These are phyloP conservation scores for Drosophila arizonae DNA, from an alignment of 1,140 invertebrate species.

Conservation along the genomic window DNA sequence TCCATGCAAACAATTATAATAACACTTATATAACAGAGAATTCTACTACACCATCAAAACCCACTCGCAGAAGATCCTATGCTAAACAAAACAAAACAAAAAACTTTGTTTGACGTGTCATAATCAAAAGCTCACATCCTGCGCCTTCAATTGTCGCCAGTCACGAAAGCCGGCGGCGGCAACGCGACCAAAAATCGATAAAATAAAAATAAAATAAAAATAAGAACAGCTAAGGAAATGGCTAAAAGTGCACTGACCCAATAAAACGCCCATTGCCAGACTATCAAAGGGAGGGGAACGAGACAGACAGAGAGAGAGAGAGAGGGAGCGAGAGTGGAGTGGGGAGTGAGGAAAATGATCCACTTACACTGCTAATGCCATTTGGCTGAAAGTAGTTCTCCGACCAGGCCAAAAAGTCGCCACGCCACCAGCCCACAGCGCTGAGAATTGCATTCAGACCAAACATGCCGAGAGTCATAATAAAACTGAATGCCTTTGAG, in stretches of 20 bases:
- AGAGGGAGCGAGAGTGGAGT: not conserved
- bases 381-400: conserved; percentile 75
- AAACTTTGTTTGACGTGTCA: conserved; percentile 58
- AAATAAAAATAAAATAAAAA: conserved; percentile 16
- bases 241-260: conserved; percentile 71
- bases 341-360: not conserved
- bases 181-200: conserved; percentile 60
- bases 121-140: conserved; percentile 78
- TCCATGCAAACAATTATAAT: not conserved
- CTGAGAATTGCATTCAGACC: conserved; percentile 71
- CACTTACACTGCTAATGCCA: conserved; percentile 79
- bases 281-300: not conserved
- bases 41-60: not conserved
- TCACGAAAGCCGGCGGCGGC: conserved; percentile 52
- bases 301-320: not conserved
- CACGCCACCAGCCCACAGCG: conserved; percentile 73
- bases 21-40: not conserved
- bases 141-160: conserved; percentile 59
- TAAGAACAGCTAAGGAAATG: conserved; percentile 25
- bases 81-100: not conserved
- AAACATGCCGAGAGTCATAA: conserved; percentile 77
- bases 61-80: not conserved
- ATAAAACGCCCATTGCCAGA: conserved; percentile 39
- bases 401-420: conserved; percentile 67
- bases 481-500: conserved; percentile 77